Percentiles rank a stretch among this genome's conserved stretches.
Conservation (phyloP, 2,797 vertebrate genomes). For the Melanotaenia boesemani region DNA sequence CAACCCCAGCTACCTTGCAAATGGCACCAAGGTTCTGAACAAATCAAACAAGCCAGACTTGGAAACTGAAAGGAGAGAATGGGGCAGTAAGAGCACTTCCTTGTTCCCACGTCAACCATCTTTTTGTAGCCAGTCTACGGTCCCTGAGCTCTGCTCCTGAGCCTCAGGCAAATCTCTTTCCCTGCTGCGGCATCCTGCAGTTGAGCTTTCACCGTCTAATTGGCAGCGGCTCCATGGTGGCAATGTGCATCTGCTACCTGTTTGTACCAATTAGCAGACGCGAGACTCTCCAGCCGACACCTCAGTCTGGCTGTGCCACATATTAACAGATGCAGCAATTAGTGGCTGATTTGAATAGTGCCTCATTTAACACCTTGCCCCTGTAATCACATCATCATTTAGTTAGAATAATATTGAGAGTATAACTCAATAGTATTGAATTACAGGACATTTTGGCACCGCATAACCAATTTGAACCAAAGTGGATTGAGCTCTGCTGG, state of each 20-base stretch:
- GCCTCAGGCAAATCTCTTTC: conserved; percentile 59
- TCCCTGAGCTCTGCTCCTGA: conserved; percentile 51
- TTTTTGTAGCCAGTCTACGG: conserved; percentile 46
- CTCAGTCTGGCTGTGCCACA: conserved; percentile 78
- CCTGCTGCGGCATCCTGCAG: conserved; percentile 59
- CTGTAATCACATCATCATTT: conserved; percentile 89
- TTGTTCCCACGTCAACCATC: conserved; percentile 28
- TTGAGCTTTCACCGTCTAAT: conserved; percentile 76
- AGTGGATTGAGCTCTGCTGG: conserved; percentile 41
- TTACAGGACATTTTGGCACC: conserved; percentile 46
- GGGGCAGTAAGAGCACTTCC: conserved; percentile 42
- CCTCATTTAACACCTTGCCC: conserved; percentile 88
- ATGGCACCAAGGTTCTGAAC: conserved; percentile 47
- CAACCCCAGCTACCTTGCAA: conserved; percentile 25
- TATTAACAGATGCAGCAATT: conserved; percentile 91
- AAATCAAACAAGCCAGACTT: conserved; percentile 47
- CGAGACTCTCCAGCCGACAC: conserved; percentile 82
- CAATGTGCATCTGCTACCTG: conserved; percentile 86
- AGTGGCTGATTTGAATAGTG: conserved; percentile 90
- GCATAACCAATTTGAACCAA: conserved; percentile 42
- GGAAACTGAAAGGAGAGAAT: conserved; percentile 32
- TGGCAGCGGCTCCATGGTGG: conserved; percentile 76
- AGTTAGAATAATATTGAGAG: conserved; percentile 60
- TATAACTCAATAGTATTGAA: conserved; percentile 54
- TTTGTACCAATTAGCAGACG: conserved; percentile 89